Conservation (phyloP, 2,797 vertebrate species). For the Esox masquinongy region DNA sequence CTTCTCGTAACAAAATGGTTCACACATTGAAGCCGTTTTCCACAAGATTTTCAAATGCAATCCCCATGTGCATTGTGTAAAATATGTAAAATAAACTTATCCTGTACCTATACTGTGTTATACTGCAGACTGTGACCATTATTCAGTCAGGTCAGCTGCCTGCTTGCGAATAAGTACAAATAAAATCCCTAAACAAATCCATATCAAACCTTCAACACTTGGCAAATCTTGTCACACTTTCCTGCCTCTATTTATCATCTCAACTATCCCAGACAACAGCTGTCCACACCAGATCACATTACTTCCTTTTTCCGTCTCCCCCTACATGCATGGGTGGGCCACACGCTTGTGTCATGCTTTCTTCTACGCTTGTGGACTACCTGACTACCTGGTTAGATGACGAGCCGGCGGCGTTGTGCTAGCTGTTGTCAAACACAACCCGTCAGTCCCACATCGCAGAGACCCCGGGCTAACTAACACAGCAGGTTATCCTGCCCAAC, state of each 20-base stretch:
- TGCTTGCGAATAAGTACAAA: neutral
- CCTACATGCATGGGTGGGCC: conserved; percentile 28
- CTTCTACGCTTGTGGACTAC: conserved; percentile 21
- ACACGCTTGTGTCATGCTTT: conserved; percentile 47
- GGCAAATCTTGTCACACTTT: conserved; percentile 13
- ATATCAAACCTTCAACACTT: neutral
- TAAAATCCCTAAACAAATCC: too few species aligned
- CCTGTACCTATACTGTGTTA: neutral
- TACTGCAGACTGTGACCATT: neutral
- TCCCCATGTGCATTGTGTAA: neutral
- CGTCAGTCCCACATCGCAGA: conserved; percentile 67
- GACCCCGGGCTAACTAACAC: conserved; percentile 74
- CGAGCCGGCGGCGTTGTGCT: conserved; percentile 51
- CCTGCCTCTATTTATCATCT: conserved; percentile 27
- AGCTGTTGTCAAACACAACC: conserved; percentile 70
- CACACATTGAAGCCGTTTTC: neutral
- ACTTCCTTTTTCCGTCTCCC: neutral
- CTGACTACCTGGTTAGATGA: conserved; percentile 64
- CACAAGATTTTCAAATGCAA: neutral
- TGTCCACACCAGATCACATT: neutral
- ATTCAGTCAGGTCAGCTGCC: neutral
- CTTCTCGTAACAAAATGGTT: neutral
- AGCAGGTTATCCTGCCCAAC: conserved; percentile 62
- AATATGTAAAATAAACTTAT: neutral
- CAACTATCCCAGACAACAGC: conserved; percentile 16